A percentile compares a stretch with the other conserved stretches of the same genome.
phyloP scores from a whole-genome alignment of 2,113 vertebrate genomes.

The Pelecanus crispus region DNA sequence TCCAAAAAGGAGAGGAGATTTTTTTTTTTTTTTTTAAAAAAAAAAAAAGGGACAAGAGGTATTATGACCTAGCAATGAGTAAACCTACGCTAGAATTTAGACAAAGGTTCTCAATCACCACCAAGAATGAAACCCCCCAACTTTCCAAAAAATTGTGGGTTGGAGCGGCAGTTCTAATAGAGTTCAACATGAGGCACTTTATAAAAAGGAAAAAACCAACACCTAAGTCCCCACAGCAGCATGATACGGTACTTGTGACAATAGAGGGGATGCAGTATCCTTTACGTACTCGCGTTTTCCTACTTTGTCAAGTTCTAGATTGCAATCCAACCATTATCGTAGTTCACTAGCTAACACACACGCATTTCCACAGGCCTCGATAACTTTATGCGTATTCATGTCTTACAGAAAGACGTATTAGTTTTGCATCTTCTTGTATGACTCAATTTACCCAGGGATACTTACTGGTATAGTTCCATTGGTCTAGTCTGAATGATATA shows the following conservation, averaged over 20 bases:
- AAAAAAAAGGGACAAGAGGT: not conserved
- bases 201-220: not conserved
- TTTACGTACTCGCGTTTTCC: not conserved
- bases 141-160: not conserved
- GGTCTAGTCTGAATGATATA: not conserved
- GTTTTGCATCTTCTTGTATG: not conserved
- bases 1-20: not conserved
- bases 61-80: not conserved
- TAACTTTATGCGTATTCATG: not conserved
- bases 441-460: not conserved
- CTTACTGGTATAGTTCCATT: not conserved
- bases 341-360: not conserved
- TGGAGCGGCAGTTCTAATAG: not conserved
- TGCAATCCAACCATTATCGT: not conserved
- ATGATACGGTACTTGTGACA: fast-evolving
- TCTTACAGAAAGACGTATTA: not conserved
- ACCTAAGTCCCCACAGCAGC: not conserved
- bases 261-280: not conserved
- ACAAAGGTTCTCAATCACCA: not conserved
- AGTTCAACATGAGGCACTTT: not conserved
- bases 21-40: not conserved
- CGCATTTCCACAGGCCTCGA: not conserved
- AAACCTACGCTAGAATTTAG: not conserved
- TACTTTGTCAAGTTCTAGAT: not conserved
- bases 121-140: not conserved